A percentile compares a stretch with the other conserved stretches of the same genome.
Evolutionary conservation across 2,888 invertebrate genomes (phyloP).

Genomic region (Antheraea assamensis): DNA sequence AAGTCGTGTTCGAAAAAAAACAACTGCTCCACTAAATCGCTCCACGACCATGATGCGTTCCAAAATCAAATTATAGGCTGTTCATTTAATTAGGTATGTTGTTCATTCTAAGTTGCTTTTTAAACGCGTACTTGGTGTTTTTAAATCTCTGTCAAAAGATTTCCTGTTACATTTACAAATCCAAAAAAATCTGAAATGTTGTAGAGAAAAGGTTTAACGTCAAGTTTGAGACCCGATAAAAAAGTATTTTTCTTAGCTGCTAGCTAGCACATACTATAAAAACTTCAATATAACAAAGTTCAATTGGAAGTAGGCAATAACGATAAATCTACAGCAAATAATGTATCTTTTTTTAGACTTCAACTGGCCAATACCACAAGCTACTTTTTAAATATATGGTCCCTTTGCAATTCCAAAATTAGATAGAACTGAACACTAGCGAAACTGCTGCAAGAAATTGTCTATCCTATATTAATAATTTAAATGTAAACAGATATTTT

Average conservation of each 20-base stretch:
- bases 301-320: neutral
- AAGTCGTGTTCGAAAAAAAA: too few relatives aligned
- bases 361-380: neutral
- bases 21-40: too few relatives aligned
- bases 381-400: neutral
- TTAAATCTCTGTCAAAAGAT: neutral
- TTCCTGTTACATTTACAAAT: neutral
- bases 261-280: neutral
- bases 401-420: neutral
- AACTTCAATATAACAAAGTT: neutral
- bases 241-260: too few relatives aligned
- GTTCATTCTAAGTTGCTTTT: neutral
- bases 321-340: constrained; percentile 1
- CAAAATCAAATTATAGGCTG: too few relatives aligned
- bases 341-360: neutral
- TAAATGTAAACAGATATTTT: neutral
- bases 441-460: neutral
- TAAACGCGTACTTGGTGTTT: neutral
- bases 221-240: too few relatives aligned
- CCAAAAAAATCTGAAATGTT: neutral
- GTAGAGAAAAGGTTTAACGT: too few relatives aligned
- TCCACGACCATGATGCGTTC: too few relatives aligned
- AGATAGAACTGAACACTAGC: neutral
- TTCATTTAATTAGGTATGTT: neutral
- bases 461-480: neutral